Base-by-base conservation (phyloP, 2,113 vertebrate species). In the Caloenas nicobarica region DNA sequence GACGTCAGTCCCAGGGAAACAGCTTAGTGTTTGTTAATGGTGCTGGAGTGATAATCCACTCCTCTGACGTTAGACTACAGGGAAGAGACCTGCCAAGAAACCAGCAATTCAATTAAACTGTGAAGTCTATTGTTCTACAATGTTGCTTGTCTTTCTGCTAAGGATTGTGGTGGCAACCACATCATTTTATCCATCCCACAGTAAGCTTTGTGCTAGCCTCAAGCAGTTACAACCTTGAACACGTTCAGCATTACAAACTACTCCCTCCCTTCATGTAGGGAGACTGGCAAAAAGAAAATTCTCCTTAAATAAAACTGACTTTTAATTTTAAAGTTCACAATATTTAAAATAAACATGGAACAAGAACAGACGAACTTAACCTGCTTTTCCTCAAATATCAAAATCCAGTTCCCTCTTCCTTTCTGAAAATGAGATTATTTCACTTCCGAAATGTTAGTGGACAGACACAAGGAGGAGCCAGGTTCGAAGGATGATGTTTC, bases 321-420 rank as follows among this genome's bases (percentile, higher is more conserved):
- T 93, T 83, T 88, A 25, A 23, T 69, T 82, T 72, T 53, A 95
- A 48, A 72, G 33, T 44, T 85, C 44, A 33, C 50, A 77, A 42
- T 51, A 62, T 72, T 86, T 93, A 80, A 96, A 94, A 81, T 57
- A 89, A 92, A 92, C n/a, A 60, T 25, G 25, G n/a, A 79, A 33
- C 78, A 73, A 93, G 68, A 74, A 60, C 53, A 79, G 4, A 7
- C n/a, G 88, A 60, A 72, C n/a, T 38, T 53, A 60, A 78, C 58
- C 23, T 61, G 50, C 57, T 79, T n/a, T 76, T 84, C 25, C 57
- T 90, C 77, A 93, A 82, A 53, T 69, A 84, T n/a, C 9, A 92
- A 84, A 92, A 92, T 61, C 19, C 73, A 79, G 33, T 56, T 95
- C 38, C 34, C n/a, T 34, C 42, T 76, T 60, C 24, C 51, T 71